Conservation (phyloP, 2,888 invertebrate genomes). For the Nymphalis urticae region DNA sequence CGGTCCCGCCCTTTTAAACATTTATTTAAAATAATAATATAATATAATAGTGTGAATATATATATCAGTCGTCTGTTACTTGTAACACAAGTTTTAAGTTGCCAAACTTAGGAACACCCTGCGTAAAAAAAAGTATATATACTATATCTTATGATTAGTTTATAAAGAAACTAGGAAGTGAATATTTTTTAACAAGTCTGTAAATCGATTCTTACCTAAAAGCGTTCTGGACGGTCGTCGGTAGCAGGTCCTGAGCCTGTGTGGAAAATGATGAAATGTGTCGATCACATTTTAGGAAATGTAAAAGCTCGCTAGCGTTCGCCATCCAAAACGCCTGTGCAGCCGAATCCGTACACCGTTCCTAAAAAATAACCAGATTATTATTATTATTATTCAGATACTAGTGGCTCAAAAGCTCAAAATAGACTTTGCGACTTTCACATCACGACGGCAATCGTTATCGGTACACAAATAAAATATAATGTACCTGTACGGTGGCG, state of each 20-base stretch:
- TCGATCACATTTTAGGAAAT: constrained; percentile 97
- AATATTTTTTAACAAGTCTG: not conserved
- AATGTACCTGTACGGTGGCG: constrained; percentile 88
- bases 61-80: no score
- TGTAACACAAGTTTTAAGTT: no score
- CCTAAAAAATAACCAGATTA: constrained; percentile 71
- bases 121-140: no score
- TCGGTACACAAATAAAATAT: not conserved
- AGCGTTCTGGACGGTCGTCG: constrained; percentile 95
- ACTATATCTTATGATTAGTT: no score
- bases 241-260: constrained; percentile 95
- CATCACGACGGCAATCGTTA: no score
- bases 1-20: no score
- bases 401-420: no score
- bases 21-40: no score
- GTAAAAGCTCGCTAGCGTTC: constrained; percentile 96
- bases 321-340: constrained; percentile 98
- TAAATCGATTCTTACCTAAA: constrained; percentile 83
- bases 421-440: no score
- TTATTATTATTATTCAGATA: not conserved
- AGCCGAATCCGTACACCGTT: constrained; percentile 91
- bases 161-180: not conserved
- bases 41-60: no score
- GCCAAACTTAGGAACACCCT: no score
- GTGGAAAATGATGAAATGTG: constrained; percentile 96